Conservation (phyloP, 2,113 vertebrate genomes). For the Podocnemis expansa region DNA sequence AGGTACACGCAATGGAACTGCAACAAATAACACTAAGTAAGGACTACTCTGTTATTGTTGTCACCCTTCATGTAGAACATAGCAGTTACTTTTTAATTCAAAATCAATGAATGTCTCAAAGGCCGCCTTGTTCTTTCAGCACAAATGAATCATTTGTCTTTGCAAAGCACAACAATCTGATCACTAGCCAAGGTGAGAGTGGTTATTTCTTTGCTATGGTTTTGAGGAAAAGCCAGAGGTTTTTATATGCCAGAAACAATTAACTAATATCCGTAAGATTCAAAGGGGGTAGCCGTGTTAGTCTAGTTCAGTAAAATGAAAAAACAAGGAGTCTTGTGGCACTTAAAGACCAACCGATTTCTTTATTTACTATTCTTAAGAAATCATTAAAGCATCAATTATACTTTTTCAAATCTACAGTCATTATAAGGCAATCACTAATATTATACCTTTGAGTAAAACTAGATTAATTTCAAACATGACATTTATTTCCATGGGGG, state of each 20-base stretch:
- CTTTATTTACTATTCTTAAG: neutral
- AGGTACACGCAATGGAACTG: conserved; percentile 43
- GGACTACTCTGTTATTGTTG: conserved; percentile 78
- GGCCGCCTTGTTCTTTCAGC: conserved; percentile 71
- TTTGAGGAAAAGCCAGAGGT: neutral
- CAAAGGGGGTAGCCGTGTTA: too few species aligned
- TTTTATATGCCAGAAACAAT: conserved; percentile 16
- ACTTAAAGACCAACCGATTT: too few species aligned
- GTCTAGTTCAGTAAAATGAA: too few species aligned
- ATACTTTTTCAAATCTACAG: neutral
- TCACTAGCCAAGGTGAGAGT: conserved; percentile 69
- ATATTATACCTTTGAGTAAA: neutral
- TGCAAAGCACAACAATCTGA: conserved; percentile 59
- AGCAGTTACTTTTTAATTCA: conserved; percentile 84
- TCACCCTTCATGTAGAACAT: conserved; percentile 79
- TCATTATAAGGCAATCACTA: neutral
- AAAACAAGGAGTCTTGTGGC: too few species aligned
- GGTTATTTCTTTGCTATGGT: neutral
- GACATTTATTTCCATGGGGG: neutral
- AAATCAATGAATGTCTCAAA: conserved; percentile 79
- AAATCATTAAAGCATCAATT: neutral
- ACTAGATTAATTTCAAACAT: rapidly evolving
- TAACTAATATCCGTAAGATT: neutral
- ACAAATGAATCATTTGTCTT: conserved; percentile 77
- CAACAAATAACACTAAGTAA: conserved; percentile 76